Percentiles rank a stretch among this genome's conserved stretches.
Evolutionary conservation across 2,113 vertebrate species (phyloP).

Genomic region (Nerophis ophidion): DNA sequence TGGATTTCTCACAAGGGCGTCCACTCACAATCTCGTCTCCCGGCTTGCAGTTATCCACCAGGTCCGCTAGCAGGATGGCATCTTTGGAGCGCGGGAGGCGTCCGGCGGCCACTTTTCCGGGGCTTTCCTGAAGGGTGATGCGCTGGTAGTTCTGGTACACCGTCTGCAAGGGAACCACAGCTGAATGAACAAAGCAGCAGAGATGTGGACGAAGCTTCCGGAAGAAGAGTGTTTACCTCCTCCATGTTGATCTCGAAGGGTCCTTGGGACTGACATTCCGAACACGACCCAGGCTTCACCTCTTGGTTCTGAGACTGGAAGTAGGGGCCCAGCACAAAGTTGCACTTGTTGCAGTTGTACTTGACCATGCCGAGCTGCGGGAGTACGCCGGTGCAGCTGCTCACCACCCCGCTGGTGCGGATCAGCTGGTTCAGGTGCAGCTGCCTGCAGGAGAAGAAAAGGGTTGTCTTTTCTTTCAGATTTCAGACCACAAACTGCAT

Average conservation of each 20-base stretch:
- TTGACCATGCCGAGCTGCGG: conserved; percentile 97
- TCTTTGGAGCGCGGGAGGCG: conserved; percentile 95
- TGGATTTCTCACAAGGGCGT: too few relatives aligned
- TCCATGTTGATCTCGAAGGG: conserved; percentile 99
- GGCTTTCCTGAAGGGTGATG: conserved; percentile 95
- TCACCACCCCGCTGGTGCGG: conserved; percentile 93
- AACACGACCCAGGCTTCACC: conserved; percentile 94
- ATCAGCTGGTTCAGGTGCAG: conserved; percentile 97
- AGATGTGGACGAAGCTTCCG: not conserved
- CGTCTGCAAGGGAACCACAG: conserved; percentile 66
- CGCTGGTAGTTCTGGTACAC: conserved; percentile 98
- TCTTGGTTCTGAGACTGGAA: conserved; percentile 98
- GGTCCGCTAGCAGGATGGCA: conserved; percentile 88
- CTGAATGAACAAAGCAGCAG: not conserved
- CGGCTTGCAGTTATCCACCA: conserved; percentile 94
- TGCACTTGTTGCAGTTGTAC: conserved; percentile 97
- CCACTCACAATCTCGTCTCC: conserved; percentile 93
- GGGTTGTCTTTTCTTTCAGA: too few relatives aligned
- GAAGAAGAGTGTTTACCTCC: conserved; percentile 73
- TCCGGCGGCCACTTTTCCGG: conserved; percentile 89
- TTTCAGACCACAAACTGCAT: too few relatives aligned
- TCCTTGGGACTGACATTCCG: conserved; percentile 90
- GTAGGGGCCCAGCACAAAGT: conserved; percentile 89
- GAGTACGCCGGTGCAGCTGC: conserved; percentile 89
- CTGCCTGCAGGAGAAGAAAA: conserved; percentile 70